phyloP scores from a whole-genome alignment of 2,797 vertebrate species.

The Rhinella marina region DNA sequence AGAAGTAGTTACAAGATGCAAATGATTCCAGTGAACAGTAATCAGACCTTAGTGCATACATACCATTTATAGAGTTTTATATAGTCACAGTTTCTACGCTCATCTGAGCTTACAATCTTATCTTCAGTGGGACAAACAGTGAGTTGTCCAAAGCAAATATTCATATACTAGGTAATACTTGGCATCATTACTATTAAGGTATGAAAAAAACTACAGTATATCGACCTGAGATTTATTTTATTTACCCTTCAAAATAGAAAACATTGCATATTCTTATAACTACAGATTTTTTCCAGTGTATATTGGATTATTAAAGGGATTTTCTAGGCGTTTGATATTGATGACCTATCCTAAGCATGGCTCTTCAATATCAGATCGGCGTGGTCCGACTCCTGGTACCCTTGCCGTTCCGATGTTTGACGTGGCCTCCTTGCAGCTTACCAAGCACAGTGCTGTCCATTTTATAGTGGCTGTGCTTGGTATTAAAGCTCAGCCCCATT shows the following conservation, averaged over 20 bases:
- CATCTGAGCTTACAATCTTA: slow-evolving; percentile 21
- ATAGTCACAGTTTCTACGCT: slow-evolving; percentile 6
- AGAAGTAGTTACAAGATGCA: background rate
- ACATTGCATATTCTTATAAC: background rate
- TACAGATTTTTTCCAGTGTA: background rate
- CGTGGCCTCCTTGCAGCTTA: too few species aligned
- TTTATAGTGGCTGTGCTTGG: too few species aligned
- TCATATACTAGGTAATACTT: background rate
- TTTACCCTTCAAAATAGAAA: background rate
- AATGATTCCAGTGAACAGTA: background rate
- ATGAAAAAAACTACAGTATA: background rate
- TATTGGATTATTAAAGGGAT: background rate
- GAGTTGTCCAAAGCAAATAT: background rate
- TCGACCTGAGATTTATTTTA: background rate
- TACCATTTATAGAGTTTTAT: background rate
- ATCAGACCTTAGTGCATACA: background rate
- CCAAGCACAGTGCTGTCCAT: too few species aligned
- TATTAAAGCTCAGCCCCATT: too few species aligned
- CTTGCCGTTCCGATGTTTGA: too few species aligned
- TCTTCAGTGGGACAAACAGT: background rate
- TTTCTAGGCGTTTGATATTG: too few species aligned
- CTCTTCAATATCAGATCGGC: too few species aligned
- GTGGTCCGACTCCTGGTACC: too few species aligned
- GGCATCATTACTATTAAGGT: background rate
- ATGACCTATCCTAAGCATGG: background rate